These are phyloP conservation scores for Oscheius onirici DNA, from an alignment of 2,888 invertebrate genomes.

Conservation along the genomic window DNA sequence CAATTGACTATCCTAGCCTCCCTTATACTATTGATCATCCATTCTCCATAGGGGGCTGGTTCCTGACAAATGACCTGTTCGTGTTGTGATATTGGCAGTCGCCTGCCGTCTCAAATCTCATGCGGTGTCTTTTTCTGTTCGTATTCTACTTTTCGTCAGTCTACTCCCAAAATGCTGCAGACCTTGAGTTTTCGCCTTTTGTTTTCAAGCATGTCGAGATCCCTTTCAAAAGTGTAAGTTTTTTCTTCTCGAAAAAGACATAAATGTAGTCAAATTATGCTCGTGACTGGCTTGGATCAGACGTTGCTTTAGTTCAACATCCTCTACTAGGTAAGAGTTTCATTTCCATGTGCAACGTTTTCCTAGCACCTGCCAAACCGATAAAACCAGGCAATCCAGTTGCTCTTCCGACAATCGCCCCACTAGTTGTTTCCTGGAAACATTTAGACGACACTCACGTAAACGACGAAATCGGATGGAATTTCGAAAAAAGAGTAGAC, in stretches of 20 bases:
- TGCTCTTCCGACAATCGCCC: conserved; percentile 62
- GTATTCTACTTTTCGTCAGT: not conserved
- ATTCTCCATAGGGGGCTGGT: too few species aligned
- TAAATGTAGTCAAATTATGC: conserved; percentile 56
- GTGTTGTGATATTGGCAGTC: conserved; percentile 4
- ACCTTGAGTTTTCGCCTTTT: conserved; percentile 61
- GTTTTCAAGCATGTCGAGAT: conserved; percentile 57
- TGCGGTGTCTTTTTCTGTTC: conserved; percentile 5
- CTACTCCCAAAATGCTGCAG: conserved; percentile 52
- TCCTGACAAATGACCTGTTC: conserved; percentile 12
- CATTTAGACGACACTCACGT: conserved; percentile 54
- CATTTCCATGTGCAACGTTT: not conserved
- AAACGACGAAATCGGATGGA: conserved; percentile 61
- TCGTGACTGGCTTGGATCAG: conserved; percentile 60
- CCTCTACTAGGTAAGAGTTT: conserved; percentile 40
- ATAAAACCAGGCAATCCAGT: conserved; percentile 58
- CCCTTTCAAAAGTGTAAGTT: conserved; percentile 60
- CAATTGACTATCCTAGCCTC: too few species aligned
- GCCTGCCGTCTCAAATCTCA: not conserved
- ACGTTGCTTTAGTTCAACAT: conserved; percentile 59
- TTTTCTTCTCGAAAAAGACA: conserved; percentile 3
- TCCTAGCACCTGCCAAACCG: conserved; percentile 52
- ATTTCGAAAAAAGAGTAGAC: conserved; percentile 66
- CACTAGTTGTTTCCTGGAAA: conserved; percentile 57
- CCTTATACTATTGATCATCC: too few species aligned